Conservation (phyloP, 2,888 invertebrate species). For the Drosophila demipolita region DNA sequence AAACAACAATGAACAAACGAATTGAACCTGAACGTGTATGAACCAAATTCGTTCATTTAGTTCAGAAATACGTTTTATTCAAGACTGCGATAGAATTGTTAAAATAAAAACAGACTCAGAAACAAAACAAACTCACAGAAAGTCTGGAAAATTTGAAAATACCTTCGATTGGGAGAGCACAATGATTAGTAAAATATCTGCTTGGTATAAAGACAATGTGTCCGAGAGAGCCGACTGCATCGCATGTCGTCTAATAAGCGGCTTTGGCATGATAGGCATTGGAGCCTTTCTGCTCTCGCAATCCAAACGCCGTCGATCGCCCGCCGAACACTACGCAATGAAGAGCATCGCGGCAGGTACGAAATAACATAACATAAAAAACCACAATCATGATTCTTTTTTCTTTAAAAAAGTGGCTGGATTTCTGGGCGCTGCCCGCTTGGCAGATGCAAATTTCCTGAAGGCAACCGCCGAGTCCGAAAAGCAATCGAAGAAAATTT, state of each 20-base stretch:
- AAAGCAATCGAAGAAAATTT: slow-evolving; percentile 26
- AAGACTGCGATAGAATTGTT: slow-evolving; percentile 17
- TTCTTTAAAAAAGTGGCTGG: slow-evolving; percentile 85
- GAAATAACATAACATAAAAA: background rate
- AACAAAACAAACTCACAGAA: background rate
- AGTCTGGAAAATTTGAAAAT: slow-evolving; percentile 20
- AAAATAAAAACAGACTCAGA: background rate
- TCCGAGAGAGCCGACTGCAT: slow-evolving; percentile 86
- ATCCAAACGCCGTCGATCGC: slow-evolving; percentile 85
- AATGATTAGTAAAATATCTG: slow-evolving; percentile 66
- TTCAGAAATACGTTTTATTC: slow-evolving; percentile 15
- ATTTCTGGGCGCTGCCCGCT: slow-evolving; percentile 87
- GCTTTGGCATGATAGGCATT: slow-evolving; percentile 88
- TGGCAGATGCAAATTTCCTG: slow-evolving; percentile 85
- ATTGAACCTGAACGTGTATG: background rate
- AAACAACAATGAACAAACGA: background rate
- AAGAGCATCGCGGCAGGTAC: slow-evolving; percentile 74
- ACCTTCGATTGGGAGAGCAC: slow-evolving; percentile 5
- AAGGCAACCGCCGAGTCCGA: slow-evolving; percentile 53
- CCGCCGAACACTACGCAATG: slow-evolving; percentile 68
- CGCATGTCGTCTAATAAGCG: slow-evolving; percentile 87
- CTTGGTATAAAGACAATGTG: slow-evolving; percentile 62
- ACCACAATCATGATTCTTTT: background rate
- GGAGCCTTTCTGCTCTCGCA: slow-evolving; percentile 87
- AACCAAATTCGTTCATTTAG: slow-evolving; percentile 13